phyloP scores from a whole-genome alignment of 2,113 vertebrate species.

The Epinephelus lanceolatus region DNA sequence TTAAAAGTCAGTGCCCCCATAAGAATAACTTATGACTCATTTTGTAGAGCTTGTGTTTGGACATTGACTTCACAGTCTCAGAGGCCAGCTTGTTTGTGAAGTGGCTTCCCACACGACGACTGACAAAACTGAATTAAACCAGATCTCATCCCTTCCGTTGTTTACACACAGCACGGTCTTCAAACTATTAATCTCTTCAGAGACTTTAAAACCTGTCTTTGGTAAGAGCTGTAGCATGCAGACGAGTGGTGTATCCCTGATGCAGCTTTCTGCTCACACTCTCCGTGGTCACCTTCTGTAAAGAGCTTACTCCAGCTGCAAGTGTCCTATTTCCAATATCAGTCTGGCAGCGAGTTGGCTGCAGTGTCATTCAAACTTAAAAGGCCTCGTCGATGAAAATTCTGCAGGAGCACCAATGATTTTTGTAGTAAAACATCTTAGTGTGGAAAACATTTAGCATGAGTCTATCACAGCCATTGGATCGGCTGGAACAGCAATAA shows the following conservation, averaged over 20 bases:
- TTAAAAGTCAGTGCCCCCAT: conserved; percentile 1
- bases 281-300: conserved; percentile 43
- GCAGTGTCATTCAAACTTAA: conserved; percentile 27
- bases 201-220: conserved; percentile 5
- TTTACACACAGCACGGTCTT: neutral
- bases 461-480: neutral
- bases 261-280: conserved; percentile 1
- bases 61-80: conserved; percentile 7
- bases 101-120: neutral
- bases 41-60: conserved; percentile 24
- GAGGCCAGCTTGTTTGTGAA: conserved; percentile 9
- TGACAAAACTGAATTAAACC: conserved; percentile 17
- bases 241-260: neutral
- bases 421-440: neutral
- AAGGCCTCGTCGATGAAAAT: neutral
- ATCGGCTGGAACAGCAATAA: neutral
- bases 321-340: conserved; percentile 49
- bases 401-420: neutral
- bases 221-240: conserved; percentile 4
- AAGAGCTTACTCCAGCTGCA: conserved; percentile 47
- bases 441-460: neutral
- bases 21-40: conserved; percentile 5
- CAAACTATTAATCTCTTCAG: conserved; percentile 1
- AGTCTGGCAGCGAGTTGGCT: conserved; percentile 3
- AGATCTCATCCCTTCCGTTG: neutral